Evolutionary conservation across 2,113 vertebrate species (phyloP).

Genomic region (Sapayoa aenigma): DNA sequence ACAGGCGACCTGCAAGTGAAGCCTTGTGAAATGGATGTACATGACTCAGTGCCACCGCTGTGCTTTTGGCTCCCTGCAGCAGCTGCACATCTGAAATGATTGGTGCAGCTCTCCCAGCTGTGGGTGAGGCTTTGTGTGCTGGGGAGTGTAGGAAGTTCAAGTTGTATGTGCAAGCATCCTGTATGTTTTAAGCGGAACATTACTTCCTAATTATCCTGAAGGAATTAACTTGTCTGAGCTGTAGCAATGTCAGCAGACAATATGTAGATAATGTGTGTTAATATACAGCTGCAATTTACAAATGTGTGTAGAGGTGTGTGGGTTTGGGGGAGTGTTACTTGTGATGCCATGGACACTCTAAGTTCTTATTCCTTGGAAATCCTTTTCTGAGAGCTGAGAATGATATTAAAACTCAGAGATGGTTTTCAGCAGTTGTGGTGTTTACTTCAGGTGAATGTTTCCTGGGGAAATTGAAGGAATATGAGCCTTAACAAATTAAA

Average conservation of each 20-base stretch:
- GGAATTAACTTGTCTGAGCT: background rate
- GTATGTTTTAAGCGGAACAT: background rate
- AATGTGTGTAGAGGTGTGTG: background rate
- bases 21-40: background rate
- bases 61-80: background rate
- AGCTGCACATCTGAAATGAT: background rate
- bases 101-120: background rate
- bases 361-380: background rate
- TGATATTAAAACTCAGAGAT: background rate
- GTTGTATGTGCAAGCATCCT: background rate
- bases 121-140: background rate
- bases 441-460: background rate
- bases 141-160: background rate
- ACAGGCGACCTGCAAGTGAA: background rate
- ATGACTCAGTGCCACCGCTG: background rate
- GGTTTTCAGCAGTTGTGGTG: background rate
- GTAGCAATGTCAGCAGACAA: background rate
- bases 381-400: background rate
- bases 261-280: background rate
- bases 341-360: background rate
- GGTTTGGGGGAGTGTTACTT: background rate
- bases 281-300: background rate
- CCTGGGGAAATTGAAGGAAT: background rate
- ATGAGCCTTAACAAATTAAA: background rate
- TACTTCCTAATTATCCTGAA: background rate